Base-by-base conservation (phyloP, 1,140 invertebrate species). In the Drosophila prosaltans region DNA sequence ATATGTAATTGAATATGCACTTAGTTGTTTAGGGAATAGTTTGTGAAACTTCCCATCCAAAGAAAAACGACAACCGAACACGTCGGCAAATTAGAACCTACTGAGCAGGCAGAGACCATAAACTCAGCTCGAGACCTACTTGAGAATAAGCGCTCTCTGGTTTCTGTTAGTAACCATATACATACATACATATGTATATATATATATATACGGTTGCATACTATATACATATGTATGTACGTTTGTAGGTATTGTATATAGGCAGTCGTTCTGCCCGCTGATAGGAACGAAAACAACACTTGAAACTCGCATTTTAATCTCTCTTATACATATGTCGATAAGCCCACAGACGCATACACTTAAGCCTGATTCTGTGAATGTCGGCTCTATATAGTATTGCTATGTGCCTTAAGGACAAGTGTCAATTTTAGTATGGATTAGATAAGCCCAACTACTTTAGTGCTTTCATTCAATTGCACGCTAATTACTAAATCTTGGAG, bases 51-150 rank as follows among this genome's bases (percentile, higher is more conserved):
- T 39, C 11, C 39, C 3, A 30, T 9, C n/a, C n/a, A 58, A n/a
- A 16, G 16, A 16, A 16, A 32, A 58, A 58, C 57, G 16, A 55
- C 57, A 41, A 74, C 64, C 71, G 73, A 68, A 68, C 73, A 51
- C 40, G 32, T 26, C 64, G 71, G 73, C 64, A 32, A 68, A 41
- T 67, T 59, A 36, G 32, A 6, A 59, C 45, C 41, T 28, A 75
- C 73, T 75, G 73, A 30, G 41, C 64, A 24, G 16, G 4, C 58
- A 16, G 64, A 63, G 64, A 45, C 21, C 11, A 59, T 28, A 74
- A 74, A 75, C 73, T 74, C 73, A 74, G 71, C 73, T 75, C 73
- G 73, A 74, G 71, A 75, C 72, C 71, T 67, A 68, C 72, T 75
- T 75, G 72, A 74, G 63, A 68, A 74, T 41, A 9, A 57, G 16